Base-by-base conservation (phyloP, 2,797 vertebrate species). In the Spinus pinus region DNA sequence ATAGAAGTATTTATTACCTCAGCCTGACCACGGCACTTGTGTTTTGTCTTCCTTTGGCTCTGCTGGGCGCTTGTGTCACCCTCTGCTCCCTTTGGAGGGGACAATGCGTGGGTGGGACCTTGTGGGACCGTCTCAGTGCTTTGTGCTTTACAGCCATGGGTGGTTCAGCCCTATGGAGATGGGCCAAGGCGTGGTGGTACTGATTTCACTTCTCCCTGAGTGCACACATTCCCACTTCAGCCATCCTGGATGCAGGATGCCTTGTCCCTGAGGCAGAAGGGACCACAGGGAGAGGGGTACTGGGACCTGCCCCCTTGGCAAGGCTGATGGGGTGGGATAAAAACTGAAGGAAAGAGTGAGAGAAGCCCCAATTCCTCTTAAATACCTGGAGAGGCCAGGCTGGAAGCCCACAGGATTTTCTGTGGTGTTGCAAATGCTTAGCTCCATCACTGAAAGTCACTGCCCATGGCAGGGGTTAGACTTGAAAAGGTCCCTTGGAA, bases 71-170 rank as follows among this genome's bases (percentile, higher is more conserved):
- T 3, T 22, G 18, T 54, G 49, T 49, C 33, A 33, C 56, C 1
- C 14, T 41, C 25, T 51, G 51, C 31, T 24, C 31, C 39, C 42
- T 31, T 15, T 24, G 31, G 41, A 41, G 28, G 33, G 22, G 50
- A 37, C 19, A 3, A 0, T 1, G 2, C 23, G 1, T 2, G 14
- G 22, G 9, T 67, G 47, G 53, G 50, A 61, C 27, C 28, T 51
- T 25, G 20, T 0, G 1, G 37, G 42, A 65, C n/a, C 46, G 51
- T 51, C 50, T 41, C 22, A 31, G 7, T 7, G 2, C 61, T 41
- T 66, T 0, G 3, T 62, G 39, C 56, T 44, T 73, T 46, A 14
- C 42, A 72, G 35, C 56, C 42, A 3, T 1, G n/a, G 62, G 5
- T 0, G 0, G n/a, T 64, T 81, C 49, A 27, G 57, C 44, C 47